These are phyloP conservation scores for Triops longicaudatus DNA, from an alignment of 1,140 invertebrate genomes.

Conservation along the genomic window DNA sequence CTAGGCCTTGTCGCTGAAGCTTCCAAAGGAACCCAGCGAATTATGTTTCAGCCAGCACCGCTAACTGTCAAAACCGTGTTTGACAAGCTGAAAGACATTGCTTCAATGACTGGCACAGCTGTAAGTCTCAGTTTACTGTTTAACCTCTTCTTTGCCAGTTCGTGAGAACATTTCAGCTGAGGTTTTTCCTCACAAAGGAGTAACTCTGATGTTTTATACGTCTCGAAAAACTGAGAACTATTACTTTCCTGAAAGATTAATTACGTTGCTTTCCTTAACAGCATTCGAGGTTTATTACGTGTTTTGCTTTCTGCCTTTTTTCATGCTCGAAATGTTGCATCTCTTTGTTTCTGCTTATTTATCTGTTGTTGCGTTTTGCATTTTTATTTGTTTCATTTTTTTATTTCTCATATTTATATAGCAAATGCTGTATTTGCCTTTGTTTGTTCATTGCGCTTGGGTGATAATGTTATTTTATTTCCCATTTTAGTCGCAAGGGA, in stretches of 20 bases:
- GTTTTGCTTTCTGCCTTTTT: too few species aligned
- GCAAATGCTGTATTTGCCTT: too few species aligned
- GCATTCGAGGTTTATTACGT: too few species aligned
- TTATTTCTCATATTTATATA: too few species aligned
- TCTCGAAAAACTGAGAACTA: slow-evolving; percentile 10
- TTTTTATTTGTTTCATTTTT: too few species aligned
- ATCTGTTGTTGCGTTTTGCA: too few species aligned
- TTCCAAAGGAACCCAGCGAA: slow-evolving; percentile 77
- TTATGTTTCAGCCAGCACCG: slow-evolving; percentile 18
- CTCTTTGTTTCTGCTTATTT: too few species aligned
- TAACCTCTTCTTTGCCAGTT: not conserved
- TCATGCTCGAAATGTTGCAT: too few species aligned
- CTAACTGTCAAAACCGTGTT: slow-evolving; percentile 58
- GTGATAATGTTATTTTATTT: slow-evolving; percentile 23
- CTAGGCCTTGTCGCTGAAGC: slow-evolving; percentile 86
- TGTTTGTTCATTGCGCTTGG: not conserved
- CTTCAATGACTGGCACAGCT: slow-evolving; percentile 49
- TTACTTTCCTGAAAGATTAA: not conserved
- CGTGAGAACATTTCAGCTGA: not conserved
- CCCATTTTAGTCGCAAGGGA: slow-evolving; percentile 56
- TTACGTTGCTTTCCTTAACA: slow-evolving; percentile 16
- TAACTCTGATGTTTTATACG: too few species aligned
- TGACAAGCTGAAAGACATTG: slow-evolving; percentile 79
- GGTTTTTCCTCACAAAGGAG: too few species aligned
- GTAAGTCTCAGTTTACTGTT: not conserved